A percentile compares a stretch with the other conserved stretches of the same genome.
phyloP scores from a whole-genome alignment of 2,888 invertebrate species.

The Agapetus fuscipes region DNA sequence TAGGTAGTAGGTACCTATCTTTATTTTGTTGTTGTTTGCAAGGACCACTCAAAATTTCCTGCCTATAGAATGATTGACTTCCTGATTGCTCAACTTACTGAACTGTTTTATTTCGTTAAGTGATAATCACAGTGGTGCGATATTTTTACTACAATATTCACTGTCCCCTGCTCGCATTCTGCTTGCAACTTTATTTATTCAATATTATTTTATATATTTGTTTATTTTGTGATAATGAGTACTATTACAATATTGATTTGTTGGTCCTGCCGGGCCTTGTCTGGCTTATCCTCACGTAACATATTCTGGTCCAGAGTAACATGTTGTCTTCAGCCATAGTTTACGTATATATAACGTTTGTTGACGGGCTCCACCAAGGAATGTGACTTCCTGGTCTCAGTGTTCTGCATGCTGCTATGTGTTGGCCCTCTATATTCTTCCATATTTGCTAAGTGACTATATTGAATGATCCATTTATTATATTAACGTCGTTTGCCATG shows the following conservation, averaged over 20 bases:
- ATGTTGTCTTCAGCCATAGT: no score
- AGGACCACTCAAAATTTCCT: constrained; percentile 75
- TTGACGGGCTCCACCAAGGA: constrained; percentile 17
- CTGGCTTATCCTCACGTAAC: no score
- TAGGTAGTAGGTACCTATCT: no score
- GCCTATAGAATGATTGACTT: no score
- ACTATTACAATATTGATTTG: no score
- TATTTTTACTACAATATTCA: constrained; percentile 23
- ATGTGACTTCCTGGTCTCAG: constrained; percentile 20
- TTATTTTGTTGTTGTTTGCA: no score
- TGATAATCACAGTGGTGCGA: constrained; percentile 23
- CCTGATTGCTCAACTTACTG: constrained; percentile 13
- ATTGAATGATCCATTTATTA: constrained; percentile 12
- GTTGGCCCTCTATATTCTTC: constrained; percentile 23
- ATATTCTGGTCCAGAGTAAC: constrained; percentile 15
- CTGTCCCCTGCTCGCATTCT: constrained; percentile 34
- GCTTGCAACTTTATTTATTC: constrained; percentile 25
- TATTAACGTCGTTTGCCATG: constrained; percentile 7
- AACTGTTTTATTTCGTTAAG: constrained; percentile 13
- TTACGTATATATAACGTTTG: no score
- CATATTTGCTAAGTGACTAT: constrained; percentile 17
- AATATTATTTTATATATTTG: constrained; percentile 27
- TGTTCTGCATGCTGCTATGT: constrained; percentile 23
- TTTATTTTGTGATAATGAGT: constrained; percentile 27
- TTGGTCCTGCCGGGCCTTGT: no score